Evolutionary conservation across 2,888 invertebrate species (phyloP), one percentile per base, ranked within the genome.

Genomic region (Macrosiphum euphorbiae): DNA sequence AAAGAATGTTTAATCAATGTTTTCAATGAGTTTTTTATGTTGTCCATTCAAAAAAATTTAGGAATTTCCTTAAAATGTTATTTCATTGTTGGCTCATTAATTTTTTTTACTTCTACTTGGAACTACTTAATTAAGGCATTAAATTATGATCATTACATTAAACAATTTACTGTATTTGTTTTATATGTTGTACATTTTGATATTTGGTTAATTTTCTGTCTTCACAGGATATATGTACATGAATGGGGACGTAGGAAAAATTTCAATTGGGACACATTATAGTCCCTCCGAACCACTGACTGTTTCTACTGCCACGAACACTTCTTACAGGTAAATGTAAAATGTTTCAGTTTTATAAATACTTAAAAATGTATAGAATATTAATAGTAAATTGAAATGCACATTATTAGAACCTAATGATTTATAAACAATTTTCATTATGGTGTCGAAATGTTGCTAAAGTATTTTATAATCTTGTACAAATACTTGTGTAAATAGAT

Each of bases 231-330:
- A 97, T 96, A 97, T 97, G 96, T 97, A 97, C 97, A 97, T 98
- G 97, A 98, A 97, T 97, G 97, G 97, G 97, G 97, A 97, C 97
- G 97, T 97, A 96, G 97, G 97, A 96, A 97, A 97, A 96, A 97
- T 97, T 96, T 97, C 97, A 96, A 96, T 97, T 96, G 97, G 97
- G 97, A 97, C 97, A 96, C 97, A 97, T 96, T 97, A 97, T 96
- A 96, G 97, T 96, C 97, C 97, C 97, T 97, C 97, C 96, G 97
- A 97, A 96, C 96, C 97, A 95, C 96, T 97, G 96, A 96, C 96
- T 95, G 95, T 96, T 94, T 94, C 95, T 91, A 94, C 95, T 88
- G 94, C 95, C 95, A 89, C 94, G 28, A 95, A 95, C 95, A 95
- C 96, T 95, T 96, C 96, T 95, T 96, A 96, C 95, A 95, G 95